Conservation (phyloP, 2,113 vertebrate species). For the Erythrolamprus reginae region DNA sequence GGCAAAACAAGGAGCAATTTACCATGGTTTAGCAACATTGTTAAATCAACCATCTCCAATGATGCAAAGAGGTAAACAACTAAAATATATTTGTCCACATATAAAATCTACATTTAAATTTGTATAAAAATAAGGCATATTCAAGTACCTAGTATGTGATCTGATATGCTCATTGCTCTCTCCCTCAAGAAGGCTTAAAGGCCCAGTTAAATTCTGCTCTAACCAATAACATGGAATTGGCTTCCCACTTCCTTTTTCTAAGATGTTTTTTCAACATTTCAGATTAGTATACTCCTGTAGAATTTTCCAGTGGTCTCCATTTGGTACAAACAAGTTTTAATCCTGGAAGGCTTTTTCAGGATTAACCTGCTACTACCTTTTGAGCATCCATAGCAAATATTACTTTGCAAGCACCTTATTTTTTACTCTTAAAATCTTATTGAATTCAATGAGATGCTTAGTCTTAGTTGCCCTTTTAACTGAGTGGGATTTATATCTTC, state of each 20-base stretch:
- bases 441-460: neutral
- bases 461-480: neutral
- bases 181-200: neutral
- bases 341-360: neutral
- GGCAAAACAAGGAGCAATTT: constrained; percentile 97
- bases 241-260: neutral
- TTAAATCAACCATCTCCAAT: constrained; percentile 96
- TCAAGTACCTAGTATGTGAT: neutral
- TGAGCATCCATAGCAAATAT: neutral
- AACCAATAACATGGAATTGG: neutral
- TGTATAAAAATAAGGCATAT: neutral
- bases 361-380: neutral
- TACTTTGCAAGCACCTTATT: neutral
- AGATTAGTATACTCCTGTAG: neutral
- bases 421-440: neutral
- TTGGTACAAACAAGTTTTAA: neutral
- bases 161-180: neutral
- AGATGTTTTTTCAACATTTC: neutral
- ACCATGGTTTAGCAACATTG: constrained; percentile 92
- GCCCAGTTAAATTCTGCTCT: neutral
- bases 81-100: neutral
- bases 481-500: neutral
- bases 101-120: neutral
- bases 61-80: constrained; percentile 88
- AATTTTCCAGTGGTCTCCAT: neutral